Percentiles rank a stretch among this genome's conserved stretches.
These are phyloP conservation scores for Pagetopsis macropterus DNA, from an alignment of 2,797 vertebrate species.

Conservation along the genomic window DNA sequence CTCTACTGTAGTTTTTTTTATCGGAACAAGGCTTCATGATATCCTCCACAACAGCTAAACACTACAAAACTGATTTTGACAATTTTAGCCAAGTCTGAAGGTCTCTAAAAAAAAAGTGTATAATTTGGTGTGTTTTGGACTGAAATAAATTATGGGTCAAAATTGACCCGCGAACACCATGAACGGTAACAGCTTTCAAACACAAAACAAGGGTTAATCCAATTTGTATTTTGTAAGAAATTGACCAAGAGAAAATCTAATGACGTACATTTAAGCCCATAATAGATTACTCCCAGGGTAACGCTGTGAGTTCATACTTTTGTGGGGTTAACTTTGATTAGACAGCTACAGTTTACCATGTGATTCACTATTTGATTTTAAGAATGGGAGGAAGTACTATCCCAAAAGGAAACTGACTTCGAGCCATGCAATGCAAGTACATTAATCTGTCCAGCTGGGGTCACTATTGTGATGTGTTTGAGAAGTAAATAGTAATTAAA, in stretches of 20 bases:
- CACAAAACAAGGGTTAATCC: too few species aligned
- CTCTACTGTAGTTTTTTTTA: too few species aligned
- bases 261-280: background rate
- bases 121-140: too few species aligned
- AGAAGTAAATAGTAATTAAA: conserved; percentile 2
- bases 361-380: background rate
- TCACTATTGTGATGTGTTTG: conserved; percentile 28
- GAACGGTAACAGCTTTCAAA: too few species aligned
- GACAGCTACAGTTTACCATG: background rate
- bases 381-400: background rate
- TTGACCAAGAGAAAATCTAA: background rate
- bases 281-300: background rate
- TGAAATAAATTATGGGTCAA: too few species aligned
- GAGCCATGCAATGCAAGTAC: conserved; percentile 2
- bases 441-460: conserved; percentile 46
- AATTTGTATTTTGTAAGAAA: background rate
- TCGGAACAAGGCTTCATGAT: too few species aligned
- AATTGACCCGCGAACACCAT: too few species aligned
- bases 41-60: too few species aligned
- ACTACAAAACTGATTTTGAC: too few species aligned
- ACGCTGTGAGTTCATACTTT: background rate
- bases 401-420: background rate
- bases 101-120: too few species aligned
- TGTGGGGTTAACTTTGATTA: background rate
- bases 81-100: too few species aligned